These are phyloP conservation scores for Malurus melanocephalus DNA, from an alignment of 2,113 vertebrate genomes.

Conservation along the genomic window DNA sequence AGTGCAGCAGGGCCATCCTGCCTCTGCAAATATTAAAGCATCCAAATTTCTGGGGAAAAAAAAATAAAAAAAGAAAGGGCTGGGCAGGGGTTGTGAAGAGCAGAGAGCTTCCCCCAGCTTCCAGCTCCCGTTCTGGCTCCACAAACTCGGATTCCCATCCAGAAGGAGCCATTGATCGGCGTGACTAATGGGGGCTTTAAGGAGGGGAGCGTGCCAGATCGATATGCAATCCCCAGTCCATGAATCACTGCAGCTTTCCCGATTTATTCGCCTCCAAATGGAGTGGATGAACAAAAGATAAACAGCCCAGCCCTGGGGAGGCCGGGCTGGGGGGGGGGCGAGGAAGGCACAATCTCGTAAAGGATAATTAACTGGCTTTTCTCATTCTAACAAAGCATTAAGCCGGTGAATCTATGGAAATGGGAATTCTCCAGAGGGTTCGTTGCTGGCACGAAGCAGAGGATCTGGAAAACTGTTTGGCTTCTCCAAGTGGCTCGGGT, in stretches of 20 bases:
- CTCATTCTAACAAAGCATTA: conserved; percentile 49
- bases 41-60: neutral
- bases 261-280: conserved; percentile 61
- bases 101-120: neutral
- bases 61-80: neutral
- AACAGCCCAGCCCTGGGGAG: conserved; percentile 37
- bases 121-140: neutral
- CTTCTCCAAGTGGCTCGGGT: neutral
- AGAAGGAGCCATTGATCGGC: conserved; percentile 44
- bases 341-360: conserved; percentile 8
- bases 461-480: neutral
- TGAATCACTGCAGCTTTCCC: conserved; percentile 62
- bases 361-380: conserved; percentile 60
- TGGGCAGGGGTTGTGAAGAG: neutral
- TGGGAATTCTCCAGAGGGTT: conserved; percentile 21
- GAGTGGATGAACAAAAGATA: conserved; percentile 57
- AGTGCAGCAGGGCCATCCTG: neutral
- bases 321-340: neutral
- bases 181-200: conserved; percentile 39
- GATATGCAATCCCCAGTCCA: conserved; percentile 54
- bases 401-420: conserved; percentile 33
- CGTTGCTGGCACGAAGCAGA: neutral
- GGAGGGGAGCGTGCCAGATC: conserved; percentile 53
- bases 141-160: neutral
- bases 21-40: accelerated